phyloP scores from a whole-genome alignment of 1,140 invertebrate species.

The Eciton burchellii region DNA sequence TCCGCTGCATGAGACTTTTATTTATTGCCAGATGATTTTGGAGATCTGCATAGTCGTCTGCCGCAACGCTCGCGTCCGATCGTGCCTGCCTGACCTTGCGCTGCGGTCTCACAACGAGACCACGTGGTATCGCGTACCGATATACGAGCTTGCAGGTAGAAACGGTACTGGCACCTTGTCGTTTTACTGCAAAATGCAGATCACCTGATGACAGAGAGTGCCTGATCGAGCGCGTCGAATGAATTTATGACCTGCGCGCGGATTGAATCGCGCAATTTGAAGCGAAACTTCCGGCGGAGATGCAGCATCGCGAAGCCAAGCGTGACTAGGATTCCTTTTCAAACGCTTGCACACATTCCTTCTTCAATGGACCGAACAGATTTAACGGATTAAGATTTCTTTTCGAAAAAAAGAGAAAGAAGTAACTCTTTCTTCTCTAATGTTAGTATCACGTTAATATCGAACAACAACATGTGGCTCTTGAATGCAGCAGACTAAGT shows the following conservation, averaged over 20 bases:
- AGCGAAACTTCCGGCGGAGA: neutral
- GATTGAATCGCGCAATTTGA: neutral
- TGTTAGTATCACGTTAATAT: no score
- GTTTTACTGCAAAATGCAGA: neutral
- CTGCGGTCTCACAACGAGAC: neutral
- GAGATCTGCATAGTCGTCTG: constrained; percentile 9
- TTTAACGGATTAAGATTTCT: no score
- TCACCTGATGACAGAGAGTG: neutral
- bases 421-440: no score
- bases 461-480: no score
- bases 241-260: neutral
- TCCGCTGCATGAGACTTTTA: no score
- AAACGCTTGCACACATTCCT: no score
- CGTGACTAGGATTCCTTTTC: neutral
- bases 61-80: constrained; percentile 13
- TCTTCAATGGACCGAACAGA: neutral
- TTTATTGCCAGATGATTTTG: constrained; percentile 34
- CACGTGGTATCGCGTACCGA: constrained; percentile 12
- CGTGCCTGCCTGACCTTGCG: constrained; percentile 15
- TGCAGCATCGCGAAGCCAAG: constrained; percentile 2
- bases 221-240: neutral
- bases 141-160: neutral
- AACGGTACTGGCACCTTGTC: neutral
- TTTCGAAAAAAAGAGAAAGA: no score
- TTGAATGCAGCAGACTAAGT: no score